Percentiles rank a stretch among this genome's conserved stretches.
Conservation (phyloP, 2,797 vertebrate species). For the Tenualosa thibaudeaui region DNA sequence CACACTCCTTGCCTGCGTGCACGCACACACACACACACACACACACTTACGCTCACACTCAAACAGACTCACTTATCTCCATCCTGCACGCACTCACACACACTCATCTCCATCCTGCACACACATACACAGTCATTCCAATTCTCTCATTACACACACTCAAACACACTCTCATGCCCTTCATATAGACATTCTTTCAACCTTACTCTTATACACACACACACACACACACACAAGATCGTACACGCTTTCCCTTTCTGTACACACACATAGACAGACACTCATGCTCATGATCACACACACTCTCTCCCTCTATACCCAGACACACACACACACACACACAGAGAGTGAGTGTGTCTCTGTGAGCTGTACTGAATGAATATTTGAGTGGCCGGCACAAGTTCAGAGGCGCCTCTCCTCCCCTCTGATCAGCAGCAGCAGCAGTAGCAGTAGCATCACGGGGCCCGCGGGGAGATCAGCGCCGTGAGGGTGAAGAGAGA, state of each 20-base stretch:
- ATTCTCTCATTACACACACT: neutral
- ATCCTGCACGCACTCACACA: no score
- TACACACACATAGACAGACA: neutral
- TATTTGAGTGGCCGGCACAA: conserved; percentile 10
- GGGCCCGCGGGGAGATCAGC: neutral
- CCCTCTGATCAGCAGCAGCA: neutral
- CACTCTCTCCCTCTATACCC: neutral
- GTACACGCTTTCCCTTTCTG: neutral
- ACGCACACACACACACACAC: neutral
- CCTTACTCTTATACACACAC: neutral
- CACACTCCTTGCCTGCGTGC: neutral
- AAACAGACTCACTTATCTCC: no score
- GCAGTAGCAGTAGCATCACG: neutral
- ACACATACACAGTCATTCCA: no score
- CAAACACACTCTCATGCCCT: neutral
- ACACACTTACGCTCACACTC: neutral
- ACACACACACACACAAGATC: neutral
- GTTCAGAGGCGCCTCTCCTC: neutral
- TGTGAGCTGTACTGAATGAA: neutral
- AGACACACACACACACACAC: neutral
- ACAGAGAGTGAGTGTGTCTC: neutral
- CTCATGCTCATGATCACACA: neutral
- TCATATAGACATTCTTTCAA: neutral
- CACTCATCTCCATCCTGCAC: no score
- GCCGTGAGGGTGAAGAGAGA: conserved; percentile 6